Conservation (phyloP, 2,797 vertebrate species). For the Champsocephalus esox region DNA sequence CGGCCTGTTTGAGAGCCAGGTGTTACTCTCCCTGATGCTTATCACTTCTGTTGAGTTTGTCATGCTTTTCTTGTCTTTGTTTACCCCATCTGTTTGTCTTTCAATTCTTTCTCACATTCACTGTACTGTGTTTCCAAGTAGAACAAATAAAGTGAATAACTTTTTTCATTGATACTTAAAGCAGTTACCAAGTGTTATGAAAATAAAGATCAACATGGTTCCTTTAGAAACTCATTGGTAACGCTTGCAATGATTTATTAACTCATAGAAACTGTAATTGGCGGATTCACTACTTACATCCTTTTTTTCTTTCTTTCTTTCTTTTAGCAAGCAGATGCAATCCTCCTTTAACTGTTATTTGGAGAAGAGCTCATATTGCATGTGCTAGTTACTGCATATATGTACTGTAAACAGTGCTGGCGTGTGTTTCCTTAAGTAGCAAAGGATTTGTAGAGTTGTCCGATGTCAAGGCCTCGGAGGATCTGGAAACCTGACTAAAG, state of each 20-base stretch:
- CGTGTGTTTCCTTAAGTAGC: not conserved
- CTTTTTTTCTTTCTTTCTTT: not conserved
- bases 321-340: not conserved
- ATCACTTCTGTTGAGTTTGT: conserved; percentile 54
- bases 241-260: not conserved
- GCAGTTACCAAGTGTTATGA: not conserved
- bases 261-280: not conserved
- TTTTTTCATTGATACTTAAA: conserved; percentile 1
- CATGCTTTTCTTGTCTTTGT: conserved; percentile 21
- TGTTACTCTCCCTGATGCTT: conserved; percentile 64
- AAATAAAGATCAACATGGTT: conserved; percentile 4
- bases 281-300: not conserved
- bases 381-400: not conserved
- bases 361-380: not conserved
- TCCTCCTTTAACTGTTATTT: not conserved
- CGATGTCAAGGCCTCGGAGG: not conserved
- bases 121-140: not conserved
- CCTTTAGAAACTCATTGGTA: not conserved
- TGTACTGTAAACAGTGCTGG: not conserved
- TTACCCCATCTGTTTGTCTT: not conserved
- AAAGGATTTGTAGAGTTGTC: not conserved
- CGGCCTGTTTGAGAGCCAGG: conserved; percentile 61
- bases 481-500: not conserved
- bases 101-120: not conserved
- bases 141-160: conserved; percentile 12